Conservation (phyloP, 2,888 invertebrate genomes). For the Dicranocentrus wangi region DNA sequence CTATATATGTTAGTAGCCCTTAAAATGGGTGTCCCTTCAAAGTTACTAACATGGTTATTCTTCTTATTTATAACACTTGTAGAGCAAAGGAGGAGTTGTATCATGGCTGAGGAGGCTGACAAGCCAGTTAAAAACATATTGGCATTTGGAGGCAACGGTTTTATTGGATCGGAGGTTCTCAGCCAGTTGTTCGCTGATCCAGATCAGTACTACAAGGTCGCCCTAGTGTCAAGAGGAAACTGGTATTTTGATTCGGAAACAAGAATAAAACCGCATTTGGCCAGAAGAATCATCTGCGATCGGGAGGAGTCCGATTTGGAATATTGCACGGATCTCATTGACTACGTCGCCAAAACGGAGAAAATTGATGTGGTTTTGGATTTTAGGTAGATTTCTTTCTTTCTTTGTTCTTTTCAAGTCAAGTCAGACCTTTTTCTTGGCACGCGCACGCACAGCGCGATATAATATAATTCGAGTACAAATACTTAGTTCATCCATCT, state of each 20-base stretch:
- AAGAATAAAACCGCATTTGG: conserved; percentile 72
- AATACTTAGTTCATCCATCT: too few species aligned
- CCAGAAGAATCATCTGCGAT: conserved; percentile 74
- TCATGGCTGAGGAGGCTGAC: conserved; percentile 31
- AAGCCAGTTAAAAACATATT: conserved; percentile 64
- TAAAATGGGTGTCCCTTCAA: too few species aligned
- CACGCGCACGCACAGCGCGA: too few species aligned
- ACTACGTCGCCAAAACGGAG: conserved; percentile 66
- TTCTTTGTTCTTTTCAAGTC: too few species aligned
- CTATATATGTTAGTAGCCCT: too few species aligned
- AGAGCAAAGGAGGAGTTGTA: too few species aligned
- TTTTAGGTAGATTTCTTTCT: conserved; percentile 73
- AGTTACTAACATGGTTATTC: too few species aligned
- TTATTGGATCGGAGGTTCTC: conserved; percentile 75
- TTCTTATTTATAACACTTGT: too few species aligned
- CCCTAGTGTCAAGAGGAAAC: conserved; percentile 75
- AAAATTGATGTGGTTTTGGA: conserved; percentile 76
- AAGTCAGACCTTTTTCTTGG: too few species aligned
- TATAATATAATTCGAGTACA: too few species aligned
- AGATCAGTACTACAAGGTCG: conserved; percentile 73
- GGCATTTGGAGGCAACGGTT: conserved; percentile 77
- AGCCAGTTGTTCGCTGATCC: conserved; percentile 74
- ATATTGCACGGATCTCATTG: conserved; percentile 73
- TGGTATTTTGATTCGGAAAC: conserved; percentile 76
- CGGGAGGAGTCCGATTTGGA: conserved; percentile 73